These are phyloP conservation scores for Nemotelus pantherinus DNA, from an alignment of 2,888 invertebrate genomes.

Conservation along the genomic window DNA sequence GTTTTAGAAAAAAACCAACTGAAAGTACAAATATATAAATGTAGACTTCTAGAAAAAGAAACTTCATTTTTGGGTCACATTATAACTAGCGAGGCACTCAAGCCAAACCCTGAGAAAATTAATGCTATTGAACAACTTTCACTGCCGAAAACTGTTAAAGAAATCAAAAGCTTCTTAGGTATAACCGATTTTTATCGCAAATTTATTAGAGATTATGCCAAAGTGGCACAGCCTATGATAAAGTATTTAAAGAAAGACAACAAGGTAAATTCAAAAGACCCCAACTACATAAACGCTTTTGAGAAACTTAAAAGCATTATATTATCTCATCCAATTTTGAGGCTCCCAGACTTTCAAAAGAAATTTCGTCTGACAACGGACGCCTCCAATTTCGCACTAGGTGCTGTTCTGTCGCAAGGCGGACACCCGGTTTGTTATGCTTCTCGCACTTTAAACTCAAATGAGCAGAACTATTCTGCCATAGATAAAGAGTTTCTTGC, in stretches of 20 bases:
- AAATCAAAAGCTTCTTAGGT: slow-evolving; percentile 1
- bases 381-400: slow-evolving; percentile 21
- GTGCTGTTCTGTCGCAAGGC: neutral
- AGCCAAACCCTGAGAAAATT: neutral
- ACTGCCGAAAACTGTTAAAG: neutral
- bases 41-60: neutral
- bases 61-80: slow-evolving; percentile 5
- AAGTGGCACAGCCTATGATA: slow-evolving; percentile 2
- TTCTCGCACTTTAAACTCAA: too few species aligned
- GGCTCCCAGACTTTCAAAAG: neutral
- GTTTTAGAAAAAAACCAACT: too few species aligned
- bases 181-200: neutral
- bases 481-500: too few species aligned
- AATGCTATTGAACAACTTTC: neutral
- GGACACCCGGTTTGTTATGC: too few species aligned
- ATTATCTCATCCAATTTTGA: neutral
- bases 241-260: neutral
- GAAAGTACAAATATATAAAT: slow-evolving; percentile 17
- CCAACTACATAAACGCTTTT: neutral
- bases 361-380: slow-evolving; percentile 3
- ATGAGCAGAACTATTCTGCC: too few species aligned
- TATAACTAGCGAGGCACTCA: neutral
- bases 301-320: neutral
- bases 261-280: neutral
- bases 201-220: slow-evolving; percentile 13